These are phyloP conservation scores for Axinella damicornis DNA, from an alignment of 37 sponge, comb jelly and placozoan species.

Conservation along the genomic window DNA sequence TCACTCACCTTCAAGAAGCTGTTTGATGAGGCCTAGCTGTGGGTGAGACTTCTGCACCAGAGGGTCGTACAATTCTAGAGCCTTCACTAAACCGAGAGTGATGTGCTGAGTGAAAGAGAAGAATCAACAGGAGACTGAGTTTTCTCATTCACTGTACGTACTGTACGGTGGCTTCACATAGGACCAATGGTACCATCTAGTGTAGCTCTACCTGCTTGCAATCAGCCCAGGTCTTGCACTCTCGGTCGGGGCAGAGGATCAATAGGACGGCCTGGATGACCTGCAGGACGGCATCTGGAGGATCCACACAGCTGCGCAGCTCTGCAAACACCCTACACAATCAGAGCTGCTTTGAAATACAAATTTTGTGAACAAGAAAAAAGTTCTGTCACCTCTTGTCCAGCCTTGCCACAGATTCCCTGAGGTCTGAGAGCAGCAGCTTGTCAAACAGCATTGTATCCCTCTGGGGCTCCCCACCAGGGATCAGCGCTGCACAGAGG, in stretches of 20 bases:
- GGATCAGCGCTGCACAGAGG: too few relatives aligned
- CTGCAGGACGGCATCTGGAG: slow-evolving; percentile 65
- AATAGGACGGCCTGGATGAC: slow-evolving; percentile 68
- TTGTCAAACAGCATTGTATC: slow-evolving; percentile 69
- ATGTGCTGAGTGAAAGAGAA: slow-evolving; percentile 10
- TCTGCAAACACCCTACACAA: slow-evolving; percentile 78
- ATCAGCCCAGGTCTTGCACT: slow-evolving; percentile 55
- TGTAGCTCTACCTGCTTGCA: slow-evolving; percentile 68
- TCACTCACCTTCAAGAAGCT: slow-evolving; percentile 9
- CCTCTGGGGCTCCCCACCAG: background rate
- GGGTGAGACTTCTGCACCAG: background rate
- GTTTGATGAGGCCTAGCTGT: slow-evolving; percentile 22
- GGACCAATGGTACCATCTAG: too few relatives aligned
- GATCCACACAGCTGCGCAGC: slow-evolving; percentile 74
- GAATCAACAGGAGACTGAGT: background rate
- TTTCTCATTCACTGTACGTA: background rate
- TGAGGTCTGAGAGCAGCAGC: slow-evolving; percentile 77
- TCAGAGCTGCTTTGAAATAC: background rate
- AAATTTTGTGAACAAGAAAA: background rate
- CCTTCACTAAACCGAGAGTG: slow-evolving; percentile 14
- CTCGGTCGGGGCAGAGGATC: slow-evolving; percentile 61
- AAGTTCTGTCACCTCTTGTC: slow-evolving; percentile 49
- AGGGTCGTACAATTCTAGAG: slow-evolving; percentile 26
- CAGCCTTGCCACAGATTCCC: slow-evolving; percentile 46
- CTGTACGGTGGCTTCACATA: too few relatives aligned